phyloP scores from a whole-genome alignment of 2,888 invertebrate genomes.

The Drosophila buzzatii region DNA sequence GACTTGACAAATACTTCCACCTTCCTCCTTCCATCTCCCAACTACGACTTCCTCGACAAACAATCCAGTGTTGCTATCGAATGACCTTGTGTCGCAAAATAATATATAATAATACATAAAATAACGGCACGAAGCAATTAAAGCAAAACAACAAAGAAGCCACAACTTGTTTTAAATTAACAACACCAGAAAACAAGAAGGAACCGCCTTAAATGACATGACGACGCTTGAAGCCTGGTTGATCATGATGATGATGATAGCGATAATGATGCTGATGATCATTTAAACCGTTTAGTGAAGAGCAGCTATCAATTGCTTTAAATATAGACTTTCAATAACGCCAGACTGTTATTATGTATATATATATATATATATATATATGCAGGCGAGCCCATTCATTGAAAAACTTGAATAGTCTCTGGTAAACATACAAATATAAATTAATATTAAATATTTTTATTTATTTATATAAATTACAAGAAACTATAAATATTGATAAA shows the following conservation, averaged over 20 bases:
- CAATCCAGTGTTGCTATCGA: slow-evolving; percentile 50
- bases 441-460: not conserved
- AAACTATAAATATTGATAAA: too few relatives aligned
- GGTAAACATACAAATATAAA: not conserved
- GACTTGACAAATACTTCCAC: slow-evolving; percentile 43
- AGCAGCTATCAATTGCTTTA: slow-evolving; percentile 33
- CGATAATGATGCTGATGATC: not conserved
- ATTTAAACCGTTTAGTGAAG: slow-evolving; percentile 37
- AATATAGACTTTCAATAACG: slow-evolving; percentile 16
- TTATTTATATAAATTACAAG: not conserved
- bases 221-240: slow-evolving; percentile 6
- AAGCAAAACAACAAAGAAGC: slow-evolving; percentile 56
- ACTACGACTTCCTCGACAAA: slow-evolving; percentile 63
- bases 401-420: not conserved
- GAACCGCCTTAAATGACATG: slow-evolving; percentile 48
- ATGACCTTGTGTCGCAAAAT: slow-evolving; percentile 71
- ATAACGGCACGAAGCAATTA: slow-evolving; percentile 77
- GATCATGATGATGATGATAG: not conserved
- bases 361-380: too few relatives aligned
- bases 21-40: not conserved
- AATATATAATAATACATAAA: slow-evolving; percentile 52
- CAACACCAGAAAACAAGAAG: slow-evolving; percentile 40
- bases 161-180: slow-evolving; percentile 75
- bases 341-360: not conserved
- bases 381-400: not conserved